phyloP scores from a whole-genome alignment of 2,113 vertebrate species.

The Rhombomys opimus region DNA sequence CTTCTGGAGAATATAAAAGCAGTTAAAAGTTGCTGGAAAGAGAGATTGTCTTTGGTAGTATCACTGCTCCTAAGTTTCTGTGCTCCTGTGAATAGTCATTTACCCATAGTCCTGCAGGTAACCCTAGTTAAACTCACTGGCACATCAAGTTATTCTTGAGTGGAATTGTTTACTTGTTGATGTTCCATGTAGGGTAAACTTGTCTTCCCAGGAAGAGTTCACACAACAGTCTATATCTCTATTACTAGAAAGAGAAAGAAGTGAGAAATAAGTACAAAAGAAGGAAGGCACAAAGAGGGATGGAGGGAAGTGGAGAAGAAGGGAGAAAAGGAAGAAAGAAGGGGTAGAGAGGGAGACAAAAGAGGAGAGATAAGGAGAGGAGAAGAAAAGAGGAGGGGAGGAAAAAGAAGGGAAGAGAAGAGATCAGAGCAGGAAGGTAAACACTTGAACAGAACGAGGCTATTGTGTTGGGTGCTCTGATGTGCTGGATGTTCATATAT shows the following conservation, averaged over 20 bases:
- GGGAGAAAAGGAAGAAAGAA: rapidly evolving
- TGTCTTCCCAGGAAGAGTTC: neutral
- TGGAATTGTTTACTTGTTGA: neutral
- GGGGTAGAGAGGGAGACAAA: no score
- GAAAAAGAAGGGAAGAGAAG: rapidly evolving
- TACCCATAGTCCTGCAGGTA: neutral
- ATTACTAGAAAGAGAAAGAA: neutral
- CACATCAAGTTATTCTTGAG: neutral
- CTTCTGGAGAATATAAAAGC: neutral
- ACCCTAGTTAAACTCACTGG: neutral
- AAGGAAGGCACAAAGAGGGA: neutral
- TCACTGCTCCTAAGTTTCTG: neutral
- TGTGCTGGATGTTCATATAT: neutral
- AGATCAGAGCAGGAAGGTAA: neutral
- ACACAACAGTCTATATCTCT: neutral
- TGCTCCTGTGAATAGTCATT: neutral
- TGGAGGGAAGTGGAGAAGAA: no score
- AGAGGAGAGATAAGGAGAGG: no score
- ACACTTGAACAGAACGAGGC: neutral
- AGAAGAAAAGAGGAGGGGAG: rapidly evolving
- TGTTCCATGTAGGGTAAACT: neutral
- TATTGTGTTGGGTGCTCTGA: neutral
- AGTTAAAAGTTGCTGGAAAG: neutral
- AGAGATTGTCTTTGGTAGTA: neutral
- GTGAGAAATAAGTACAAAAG: neutral